Conservation (phyloP, 2,888 invertebrate genomes). For the Frankliniella intonsa region DNA sequence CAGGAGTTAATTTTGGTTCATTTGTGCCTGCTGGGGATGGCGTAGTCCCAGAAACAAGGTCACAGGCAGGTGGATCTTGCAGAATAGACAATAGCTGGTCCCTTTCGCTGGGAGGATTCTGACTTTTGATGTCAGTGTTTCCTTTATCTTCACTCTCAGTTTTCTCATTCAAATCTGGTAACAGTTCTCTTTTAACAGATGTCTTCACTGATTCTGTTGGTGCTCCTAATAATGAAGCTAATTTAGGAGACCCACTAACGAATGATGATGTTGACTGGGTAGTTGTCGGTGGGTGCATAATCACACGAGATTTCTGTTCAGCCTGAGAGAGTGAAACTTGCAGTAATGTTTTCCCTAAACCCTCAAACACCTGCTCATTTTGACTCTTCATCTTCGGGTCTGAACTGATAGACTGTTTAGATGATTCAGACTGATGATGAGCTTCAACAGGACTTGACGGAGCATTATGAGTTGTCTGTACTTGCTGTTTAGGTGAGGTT, state of each 20-base stretch:
- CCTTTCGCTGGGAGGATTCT: neutral
- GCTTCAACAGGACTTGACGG: neutral
- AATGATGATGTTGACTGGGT: neutral
- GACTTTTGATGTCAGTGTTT: neutral
- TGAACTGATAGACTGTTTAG: neutral
- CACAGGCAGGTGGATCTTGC: neutral
- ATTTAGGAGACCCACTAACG: neutral
- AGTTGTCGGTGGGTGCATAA: neutral
- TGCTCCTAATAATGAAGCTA: neutral
- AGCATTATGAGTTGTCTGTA: neutral
- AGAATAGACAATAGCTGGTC: neutral
- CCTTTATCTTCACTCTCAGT: neutral
- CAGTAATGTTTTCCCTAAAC: neutral
- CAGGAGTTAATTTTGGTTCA: neutral
- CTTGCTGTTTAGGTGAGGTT: neutral
- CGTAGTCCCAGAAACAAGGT: neutral
- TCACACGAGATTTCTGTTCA: neutral
- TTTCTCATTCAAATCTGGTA: neutral
- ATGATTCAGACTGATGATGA: neutral
- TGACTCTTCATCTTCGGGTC: neutral
- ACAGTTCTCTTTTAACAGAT: neutral
- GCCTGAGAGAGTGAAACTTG: neutral
- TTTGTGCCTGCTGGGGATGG: neutral
- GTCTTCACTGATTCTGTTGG: neutral
- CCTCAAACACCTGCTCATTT: neutral